Evolutionary conservation across 2,888 invertebrate species (phyloP).

Genomic region (Trichogramma evanescens): DNA sequence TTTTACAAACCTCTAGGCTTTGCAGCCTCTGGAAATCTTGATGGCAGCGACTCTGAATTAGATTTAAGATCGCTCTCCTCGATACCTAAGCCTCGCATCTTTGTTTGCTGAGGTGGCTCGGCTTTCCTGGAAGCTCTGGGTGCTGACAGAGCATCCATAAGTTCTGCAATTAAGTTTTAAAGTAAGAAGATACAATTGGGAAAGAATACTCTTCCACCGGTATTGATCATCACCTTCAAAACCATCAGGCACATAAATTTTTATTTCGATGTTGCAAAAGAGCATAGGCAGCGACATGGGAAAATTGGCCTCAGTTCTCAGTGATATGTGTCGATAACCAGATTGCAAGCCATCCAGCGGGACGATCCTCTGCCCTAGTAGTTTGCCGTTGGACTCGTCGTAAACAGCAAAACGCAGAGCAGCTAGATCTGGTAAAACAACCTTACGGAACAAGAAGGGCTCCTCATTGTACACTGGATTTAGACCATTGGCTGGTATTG

Average conservation of each 20-base stretch:
- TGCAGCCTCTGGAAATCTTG: slow-evolving; percentile 34
- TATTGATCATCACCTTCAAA: slow-evolving; percentile 70
- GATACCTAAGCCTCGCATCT: slow-evolving; percentile 93
- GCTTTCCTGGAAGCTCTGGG: slow-evolving; percentile 60
- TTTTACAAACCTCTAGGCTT: slow-evolving; percentile 39
- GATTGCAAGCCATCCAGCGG: slow-evolving; percentile 97
- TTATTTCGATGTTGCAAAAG: slow-evolving; percentile 97
- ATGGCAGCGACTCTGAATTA: slow-evolving; percentile 34
- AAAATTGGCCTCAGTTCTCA: slow-evolving; percentile 97
- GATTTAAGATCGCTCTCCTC: slow-evolving; percentile 62
- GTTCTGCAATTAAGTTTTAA: slow-evolving; percentile 54
- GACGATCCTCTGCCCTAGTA: slow-evolving; percentile 93
- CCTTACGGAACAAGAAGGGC: slow-evolving; percentile 95
- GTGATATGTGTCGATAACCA: slow-evolving; percentile 94
- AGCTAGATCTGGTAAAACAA: slow-evolving; percentile 95
- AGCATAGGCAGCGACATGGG: slow-evolving; percentile 98
- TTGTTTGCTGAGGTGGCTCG: slow-evolving; percentile 55
- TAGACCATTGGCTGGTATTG: slow-evolving; percentile 95
- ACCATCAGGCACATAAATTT: slow-evolving; percentile 99
- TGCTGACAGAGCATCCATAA: slow-evolving; percentile 96
- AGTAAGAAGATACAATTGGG: background rate
- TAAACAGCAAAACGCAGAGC: slow-evolving; percentile 96
- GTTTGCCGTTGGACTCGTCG: slow-evolving; percentile 87
- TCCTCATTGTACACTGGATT: slow-evolving; percentile 99
- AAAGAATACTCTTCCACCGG: background rate